Evolutionary conservation across 2,113 vertebrate genomes (phyloP).

Genomic region (Trachemys scripta): DNA sequence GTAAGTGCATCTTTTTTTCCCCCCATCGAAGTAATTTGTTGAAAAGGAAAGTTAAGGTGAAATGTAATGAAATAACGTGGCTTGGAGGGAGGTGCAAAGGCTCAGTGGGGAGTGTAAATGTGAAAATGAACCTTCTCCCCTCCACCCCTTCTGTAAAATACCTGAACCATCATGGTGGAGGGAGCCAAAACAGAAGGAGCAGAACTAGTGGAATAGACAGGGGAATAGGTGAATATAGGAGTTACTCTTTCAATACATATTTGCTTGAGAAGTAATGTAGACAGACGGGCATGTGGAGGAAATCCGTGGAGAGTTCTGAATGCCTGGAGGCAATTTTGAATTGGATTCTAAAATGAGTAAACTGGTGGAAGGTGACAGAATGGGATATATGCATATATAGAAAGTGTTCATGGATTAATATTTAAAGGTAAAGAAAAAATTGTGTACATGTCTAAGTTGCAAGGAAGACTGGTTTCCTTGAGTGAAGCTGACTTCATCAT

Average conservation of each 20-base stretch:
- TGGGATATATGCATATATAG: background rate
- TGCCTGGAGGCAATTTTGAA: background rate
- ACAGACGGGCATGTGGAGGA: background rate
- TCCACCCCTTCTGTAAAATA: background rate
- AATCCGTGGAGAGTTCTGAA: background rate
- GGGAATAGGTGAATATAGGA: background rate
- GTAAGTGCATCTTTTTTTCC: constrained; percentile 79
- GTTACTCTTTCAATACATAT: background rate
- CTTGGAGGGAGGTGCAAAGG: background rate
- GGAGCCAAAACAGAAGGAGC: background rate
- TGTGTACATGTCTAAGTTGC: background rate
- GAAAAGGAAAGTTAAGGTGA: background rate
- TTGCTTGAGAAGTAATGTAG: background rate
- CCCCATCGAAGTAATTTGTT: fast-evolving
- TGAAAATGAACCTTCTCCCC: background rate
- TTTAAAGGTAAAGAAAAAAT: background rate
- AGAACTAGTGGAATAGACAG: background rate
- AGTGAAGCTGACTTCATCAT: background rate
- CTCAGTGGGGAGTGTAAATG: background rate
- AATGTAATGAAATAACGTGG: background rate
- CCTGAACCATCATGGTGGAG: background rate
- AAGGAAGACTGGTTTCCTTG: background rate
- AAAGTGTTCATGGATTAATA: background rate
- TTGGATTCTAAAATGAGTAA: background rate
- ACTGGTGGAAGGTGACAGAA: background rate